Base-by-base conservation (phyloP, 2,888 invertebrate genomes). In the Drymonia ruficornis region DNA sequence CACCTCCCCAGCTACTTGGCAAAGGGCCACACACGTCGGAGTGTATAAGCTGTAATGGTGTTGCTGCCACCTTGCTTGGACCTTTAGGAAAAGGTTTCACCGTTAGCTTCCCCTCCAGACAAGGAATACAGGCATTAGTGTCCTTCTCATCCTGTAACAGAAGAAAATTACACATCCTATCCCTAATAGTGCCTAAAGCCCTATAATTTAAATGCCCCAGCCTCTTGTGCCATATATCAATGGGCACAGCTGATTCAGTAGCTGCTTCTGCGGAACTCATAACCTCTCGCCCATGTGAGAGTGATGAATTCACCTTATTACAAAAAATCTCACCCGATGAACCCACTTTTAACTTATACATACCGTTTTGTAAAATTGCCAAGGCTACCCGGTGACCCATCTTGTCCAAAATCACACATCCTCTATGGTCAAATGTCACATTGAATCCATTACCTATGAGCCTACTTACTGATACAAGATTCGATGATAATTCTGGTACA, bases 391-490 rank as follows among this genome's bases (percentile, higher is more conserved):
- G 28, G 28, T 28, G 3, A 28, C 28, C 28, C 3, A 7, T 28
- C 8, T 15, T n/a, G 11, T 29, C 29, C 28, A 2, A 45, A 45
- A 29, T 45, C 1, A 28, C 2, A 45, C 45, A 45, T 6, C 29
- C 29, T 8, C 11, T 6, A 11, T n/a, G 23, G 29, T 45, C 29
- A n/a, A 29, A 45, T 9, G 9, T 12, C 28, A 45, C 44, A 19
- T 9, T 44, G 12, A 23, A 29, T n/a, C n/a, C 29, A 13, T 45
- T 29, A 13, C 8, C 12, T n/a, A n/a, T 29, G 7, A 44, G 15
- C n/a, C 23, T 12, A 44, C 44, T 44, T 8, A 45, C 45, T 15
- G 45, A 45, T 28, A 45, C 2, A 4, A 45, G n/a, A 45, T 45
- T 45, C 1, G 23, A 6, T 2, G 45, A 45, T 9, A 45, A 9